Evolutionary conservation across 2,888 invertebrate species (phyloP), one percentile per base, ranked within the genome.

Genomic region (Trichogramma evanescens): DNA sequence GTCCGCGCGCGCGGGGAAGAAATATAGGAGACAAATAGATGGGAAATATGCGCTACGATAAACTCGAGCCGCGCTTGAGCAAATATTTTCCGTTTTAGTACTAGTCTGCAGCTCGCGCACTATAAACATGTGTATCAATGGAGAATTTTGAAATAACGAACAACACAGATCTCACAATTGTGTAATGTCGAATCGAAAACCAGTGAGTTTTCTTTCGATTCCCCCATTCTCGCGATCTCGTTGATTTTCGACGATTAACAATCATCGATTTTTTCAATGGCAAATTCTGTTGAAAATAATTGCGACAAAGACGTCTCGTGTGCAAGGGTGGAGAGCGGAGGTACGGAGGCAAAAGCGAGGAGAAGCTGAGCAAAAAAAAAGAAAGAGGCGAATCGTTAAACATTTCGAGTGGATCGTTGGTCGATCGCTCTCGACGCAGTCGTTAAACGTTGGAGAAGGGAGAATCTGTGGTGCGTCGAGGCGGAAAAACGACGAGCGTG

Each of bases 1-100:
- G 61, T 62, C 58, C 63, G 63, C 66, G 55, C 65, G 59, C 51
- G 26, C n/a, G 26, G 26, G 26, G 26, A 26, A 26, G 26, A n/a
- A 39, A 49, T 54, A 61, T 46, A 45, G 49, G 52, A 48, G 42
- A 55, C 59, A 62, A 59, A 62, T 59, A 56, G 57, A 60, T 61
- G 55, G 52, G 26, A 26, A 56, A 61, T 48, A 48, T 56, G 54
- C 61, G 63, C 56, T 59, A 59, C 26, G 26, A 64, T 64, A 59
- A 62, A 62, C 61, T 54, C 51, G 53, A 48, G 54, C 49, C 26
- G 26, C 26, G 61, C 54, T 59, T 49, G 63, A 7, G 52, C 61
- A 61, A 63, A 63, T 61, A 55, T 61, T 63, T 59, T 58, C 53
- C 4, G 42, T 59, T 26, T 26, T 26, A 26, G 26, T 26, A 26